These are phyloP conservation scores for Oplegnathus fasciatus DNA, from an alignment of 2,113 vertebrate species.

Conservation along the genomic window DNA sequence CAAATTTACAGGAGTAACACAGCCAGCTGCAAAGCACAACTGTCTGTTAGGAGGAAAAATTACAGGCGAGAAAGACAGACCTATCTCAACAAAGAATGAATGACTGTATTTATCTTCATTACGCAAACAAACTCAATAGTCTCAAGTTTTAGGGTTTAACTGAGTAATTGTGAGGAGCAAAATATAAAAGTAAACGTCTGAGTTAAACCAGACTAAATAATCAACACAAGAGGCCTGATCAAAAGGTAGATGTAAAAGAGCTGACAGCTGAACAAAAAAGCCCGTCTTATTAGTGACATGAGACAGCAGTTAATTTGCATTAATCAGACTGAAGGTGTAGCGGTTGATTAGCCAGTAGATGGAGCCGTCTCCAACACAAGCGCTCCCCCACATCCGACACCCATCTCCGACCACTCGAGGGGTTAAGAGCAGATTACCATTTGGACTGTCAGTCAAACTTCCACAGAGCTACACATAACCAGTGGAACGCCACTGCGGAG, in stretches of 20 bases:
- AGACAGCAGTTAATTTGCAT: constrained; percentile 59
- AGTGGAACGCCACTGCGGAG: constrained; percentile 2
- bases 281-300: constrained; percentile 24
- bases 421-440: constrained; percentile 39
- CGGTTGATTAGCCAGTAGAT: constrained; percentile 85
- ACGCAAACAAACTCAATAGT: constrained; percentile 30
- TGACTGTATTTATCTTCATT: constrained; percentile 38
- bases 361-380: constrained; percentile 77
- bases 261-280: constrained; percentile 36
- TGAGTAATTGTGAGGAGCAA: constrained; percentile 17
- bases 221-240: not conserved
- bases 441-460: constrained; percentile 57
- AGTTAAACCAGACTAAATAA: constrained; percentile 49
- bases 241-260: not conserved
- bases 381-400: constrained; percentile 10
- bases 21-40: constrained; percentile 56
- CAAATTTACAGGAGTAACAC: constrained; percentile 61
- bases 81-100: constrained; percentile 15
- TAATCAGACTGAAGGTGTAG: constrained; percentile 66
- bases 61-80: constrained; percentile 17
- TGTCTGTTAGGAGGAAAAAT: constrained; percentile 13
- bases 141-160: constrained; percentile 18
- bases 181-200: not conserved
- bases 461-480: constrained; percentile 12
- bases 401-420: constrained; percentile 35